A percentile compares a stretch with the other conserved stretches of the same genome.
These are phyloP conservation scores for Xyrauchen texanus DNA, from an alignment of 2,113 vertebrate genomes.

Conservation along the genomic window DNA sequence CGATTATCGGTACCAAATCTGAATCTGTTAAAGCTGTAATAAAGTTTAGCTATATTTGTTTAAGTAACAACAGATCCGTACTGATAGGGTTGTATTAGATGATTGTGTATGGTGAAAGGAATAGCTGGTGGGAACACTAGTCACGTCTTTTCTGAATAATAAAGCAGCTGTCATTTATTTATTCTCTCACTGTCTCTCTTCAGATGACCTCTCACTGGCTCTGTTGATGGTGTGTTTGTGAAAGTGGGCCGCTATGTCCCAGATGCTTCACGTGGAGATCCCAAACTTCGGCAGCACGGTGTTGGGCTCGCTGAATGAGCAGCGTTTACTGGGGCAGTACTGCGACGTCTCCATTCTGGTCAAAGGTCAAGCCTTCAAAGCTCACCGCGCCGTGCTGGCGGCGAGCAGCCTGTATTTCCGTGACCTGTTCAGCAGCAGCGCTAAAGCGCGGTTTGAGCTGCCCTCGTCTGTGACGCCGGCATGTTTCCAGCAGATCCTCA, in stretches of 20 bases:
- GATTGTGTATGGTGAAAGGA: no score
- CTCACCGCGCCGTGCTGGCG: constrained; percentile 92
- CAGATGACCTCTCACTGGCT: constrained; percentile 78
- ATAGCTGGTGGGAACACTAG: no score
- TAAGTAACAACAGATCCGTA: no score
- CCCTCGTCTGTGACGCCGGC: constrained; percentile 91
- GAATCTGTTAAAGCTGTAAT: no score
- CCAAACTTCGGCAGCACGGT: constrained; percentile 98
- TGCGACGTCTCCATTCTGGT: constrained; percentile 98
- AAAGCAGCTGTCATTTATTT: no score
- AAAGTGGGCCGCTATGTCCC: constrained; percentile 85
- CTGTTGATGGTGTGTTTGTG: constrained; percentile 69
- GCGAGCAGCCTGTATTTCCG: constrained; percentile 98
- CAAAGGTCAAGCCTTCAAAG: constrained; percentile 97
- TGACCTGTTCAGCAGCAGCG: constrained; percentile 94
- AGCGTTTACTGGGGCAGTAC: constrained; percentile 93
- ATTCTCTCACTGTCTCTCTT: no score
- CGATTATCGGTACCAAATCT: no score
- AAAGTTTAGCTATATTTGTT: no score
- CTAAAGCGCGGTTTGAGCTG: constrained; percentile 94
- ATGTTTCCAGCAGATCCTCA: constrained; percentile 98
- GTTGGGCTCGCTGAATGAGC: constrained; percentile 94
- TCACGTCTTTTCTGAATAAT: no score
- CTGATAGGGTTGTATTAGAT: no score
- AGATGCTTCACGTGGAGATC: constrained; percentile 98